A percentile compares a stretch with the other conserved stretches of the same genome.
phyloP scores from a whole-genome alignment of 2,797 vertebrate species.

The Sparidentex hasta region DNA sequence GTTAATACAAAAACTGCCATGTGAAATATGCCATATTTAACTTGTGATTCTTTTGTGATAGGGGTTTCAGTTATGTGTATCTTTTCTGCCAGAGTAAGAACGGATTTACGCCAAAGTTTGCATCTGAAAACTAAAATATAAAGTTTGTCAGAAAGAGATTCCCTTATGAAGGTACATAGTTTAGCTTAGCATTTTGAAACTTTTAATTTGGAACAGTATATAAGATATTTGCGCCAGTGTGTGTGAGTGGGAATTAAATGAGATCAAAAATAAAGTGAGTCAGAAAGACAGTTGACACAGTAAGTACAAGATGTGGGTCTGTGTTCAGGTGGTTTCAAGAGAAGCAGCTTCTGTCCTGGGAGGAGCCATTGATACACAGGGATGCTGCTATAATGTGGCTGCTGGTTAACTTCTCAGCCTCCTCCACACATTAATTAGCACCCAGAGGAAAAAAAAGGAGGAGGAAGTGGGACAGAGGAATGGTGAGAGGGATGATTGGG shows the following conservation, averaged over 20 bases:
- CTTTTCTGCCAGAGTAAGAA: neutral
- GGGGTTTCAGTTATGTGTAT: neutral
- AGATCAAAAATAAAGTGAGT: slow-evolving; percentile 12
- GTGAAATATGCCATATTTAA: neutral
- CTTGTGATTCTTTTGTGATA: neutral
- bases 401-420: slow-evolving; percentile 67
- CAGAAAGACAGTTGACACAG: slow-evolving; percentile 7
- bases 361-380: slow-evolving; percentile 62
- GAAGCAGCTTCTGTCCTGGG: slow-evolving; percentile 55
- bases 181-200: neutral
- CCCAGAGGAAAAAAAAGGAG: slow-evolving; percentile 75
- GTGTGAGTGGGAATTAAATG: neutral
- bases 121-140: neutral
- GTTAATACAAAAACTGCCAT: neutral
- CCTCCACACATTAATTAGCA: slow-evolving; percentile 80
- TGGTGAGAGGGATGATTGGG: slow-evolving; percentile 46
- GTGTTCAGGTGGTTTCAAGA: slow-evolving; percentile 56
- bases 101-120: neutral
- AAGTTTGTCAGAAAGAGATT: neutral
- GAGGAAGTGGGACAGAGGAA: slow-evolving; percentile 51
- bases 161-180: neutral
- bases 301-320: slow-evolving; percentile 5
- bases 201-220: neutral
- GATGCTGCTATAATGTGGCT: slow-evolving; percentile 44
- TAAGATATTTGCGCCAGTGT: neutral